Base-by-base conservation (phyloP, 2,797 vertebrate species). In the Crax fasciolata region DNA sequence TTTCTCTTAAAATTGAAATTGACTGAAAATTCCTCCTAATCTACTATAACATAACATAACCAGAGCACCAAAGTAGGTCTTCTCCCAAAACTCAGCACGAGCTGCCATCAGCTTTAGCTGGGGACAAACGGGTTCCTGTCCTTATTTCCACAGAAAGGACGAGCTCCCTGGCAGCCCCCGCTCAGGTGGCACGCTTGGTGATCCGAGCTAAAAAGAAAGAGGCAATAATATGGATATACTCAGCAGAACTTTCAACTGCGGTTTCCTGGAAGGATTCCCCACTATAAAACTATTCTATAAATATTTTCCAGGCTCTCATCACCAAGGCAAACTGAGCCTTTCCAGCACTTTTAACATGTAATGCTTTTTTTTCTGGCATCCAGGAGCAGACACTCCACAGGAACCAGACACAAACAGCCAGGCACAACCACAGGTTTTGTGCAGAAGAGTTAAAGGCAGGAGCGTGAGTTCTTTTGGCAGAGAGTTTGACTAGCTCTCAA, bases 241-340 rank as follows among this genome's bases (percentile, higher is more conserved):
- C 55, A 13, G 67, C 27, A 77, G 52, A 93, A 87, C 24, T 87
- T 77, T 49, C 38, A 91, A 73, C 13, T 61, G 57, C 27, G 12
- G 35, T 59, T 91, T 90, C 30, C 81, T 86, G 52, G 43, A 82
- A 84, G 38, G 80, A 78, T 88, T 72, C 28, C 57, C 61, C 48
- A 52, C 9, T 13, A 71, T 59, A 74, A 91, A 55, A 59, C 13
- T 84, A 51, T 75, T 87, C 71, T 78, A 66, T 85, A 39, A 89
- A 25, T 71, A 57, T 91, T 94, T 95, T 96, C 38, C 81, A 90
- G 63, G 38, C 52, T 92, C 61, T 68, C n/a, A 11, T 65, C 71
- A 62, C 54, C 41, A 35, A 88, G 79, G 76, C 66, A 90, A 94
- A 93, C 28, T 18, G 39, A 94, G 66, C 25, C 35, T 89, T 85